Evolutionary conservation across 2,888 invertebrate species (phyloP).

Genomic region (Thysanoteuthis rhombus): DNA sequence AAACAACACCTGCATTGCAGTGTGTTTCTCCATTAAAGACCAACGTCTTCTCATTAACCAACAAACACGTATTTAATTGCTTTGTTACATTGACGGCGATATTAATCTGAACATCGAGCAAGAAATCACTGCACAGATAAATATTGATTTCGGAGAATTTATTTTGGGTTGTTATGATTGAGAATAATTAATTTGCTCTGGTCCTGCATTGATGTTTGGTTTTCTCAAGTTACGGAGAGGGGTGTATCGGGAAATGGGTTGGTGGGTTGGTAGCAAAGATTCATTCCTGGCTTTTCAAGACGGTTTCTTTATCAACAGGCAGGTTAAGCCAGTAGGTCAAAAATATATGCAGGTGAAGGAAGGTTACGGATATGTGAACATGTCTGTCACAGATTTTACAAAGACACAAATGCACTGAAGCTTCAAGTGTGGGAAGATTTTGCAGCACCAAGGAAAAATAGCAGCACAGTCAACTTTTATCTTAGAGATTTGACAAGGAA

Average conservation of each 20-base stretch:
- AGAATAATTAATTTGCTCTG: neutral
- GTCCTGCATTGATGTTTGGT: neutral
- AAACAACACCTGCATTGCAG: neutral
- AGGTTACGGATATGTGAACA: too few species aligned
- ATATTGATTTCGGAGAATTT: neutral
- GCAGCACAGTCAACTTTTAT: too few species aligned
- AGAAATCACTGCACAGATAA: neutral
- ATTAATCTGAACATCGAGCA: neutral
- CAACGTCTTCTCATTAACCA: neutral
- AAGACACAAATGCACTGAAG: too few species aligned
- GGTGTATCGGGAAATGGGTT: too few species aligned
- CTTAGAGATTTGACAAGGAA: too few species aligned
- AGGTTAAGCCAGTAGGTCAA: neutral
- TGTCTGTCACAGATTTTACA: too few species aligned
- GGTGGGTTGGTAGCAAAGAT: neutral
- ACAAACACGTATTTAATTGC: neutral
- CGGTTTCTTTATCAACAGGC: neutral
- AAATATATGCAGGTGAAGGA: neutral
- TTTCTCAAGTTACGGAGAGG: too few species aligned
- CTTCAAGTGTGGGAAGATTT: too few species aligned
- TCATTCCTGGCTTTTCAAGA: neutral
- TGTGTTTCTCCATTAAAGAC: neutral
- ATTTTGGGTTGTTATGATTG: neutral
- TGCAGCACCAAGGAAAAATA: too few species aligned
- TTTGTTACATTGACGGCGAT: neutral